Base-by-base conservation (phyloP, 2,797 vertebrate genomes). In the Okamejei kenojei region DNA sequence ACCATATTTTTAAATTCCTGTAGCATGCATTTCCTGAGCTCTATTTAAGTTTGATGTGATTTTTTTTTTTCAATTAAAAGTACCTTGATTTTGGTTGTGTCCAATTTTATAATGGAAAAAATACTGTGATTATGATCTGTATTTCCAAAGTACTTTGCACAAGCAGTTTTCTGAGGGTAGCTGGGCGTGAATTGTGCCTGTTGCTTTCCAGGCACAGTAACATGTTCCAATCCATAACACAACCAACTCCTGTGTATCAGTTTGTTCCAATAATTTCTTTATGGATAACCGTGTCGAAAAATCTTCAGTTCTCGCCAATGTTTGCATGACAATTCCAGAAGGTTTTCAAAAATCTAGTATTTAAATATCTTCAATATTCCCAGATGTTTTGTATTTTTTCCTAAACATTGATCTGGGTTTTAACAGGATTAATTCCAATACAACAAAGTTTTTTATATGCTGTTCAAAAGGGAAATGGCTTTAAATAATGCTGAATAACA, bases 141-240 rank as follows among this genome's bases (percentile, higher is more conserved):
- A 15, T 94, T 94, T 93, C 93, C 94, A 93, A 94, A 93, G 94
- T 93, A 80, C 86, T 94, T 94, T 95, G 71, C 93, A 93, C 91
- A 95, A 95, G 94, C 95, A 94, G 94, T 93, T 93, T 93, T 93
- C 93, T 93, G 94, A 94, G 95, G 93, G 93, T 93, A 94, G 94
- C 94, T 94, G 94, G 94, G 93, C 94, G 94, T 94, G 94, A 94
- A 94, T 93, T 94, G 94, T 93, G 93, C 94, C 94, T 95, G 95
- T 94, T 95, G 94, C 93, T 94, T 95, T 94, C 95, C 94, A 94
- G 94, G 94, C 94, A 93, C 93, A 93, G 91, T 94, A 93, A 94
- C 94, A 93, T 94, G 94, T 94, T 94, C 78, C 93, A 93, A 91
- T 93, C 58, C 45, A 93, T 94, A 93, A 93, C 94, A 94, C 21